A percentile compares a stretch with the other conserved stretches of the same genome.
Conservation (phyloP, 1,140 invertebrate species). For the Chironomus striatipennis region DNA sequence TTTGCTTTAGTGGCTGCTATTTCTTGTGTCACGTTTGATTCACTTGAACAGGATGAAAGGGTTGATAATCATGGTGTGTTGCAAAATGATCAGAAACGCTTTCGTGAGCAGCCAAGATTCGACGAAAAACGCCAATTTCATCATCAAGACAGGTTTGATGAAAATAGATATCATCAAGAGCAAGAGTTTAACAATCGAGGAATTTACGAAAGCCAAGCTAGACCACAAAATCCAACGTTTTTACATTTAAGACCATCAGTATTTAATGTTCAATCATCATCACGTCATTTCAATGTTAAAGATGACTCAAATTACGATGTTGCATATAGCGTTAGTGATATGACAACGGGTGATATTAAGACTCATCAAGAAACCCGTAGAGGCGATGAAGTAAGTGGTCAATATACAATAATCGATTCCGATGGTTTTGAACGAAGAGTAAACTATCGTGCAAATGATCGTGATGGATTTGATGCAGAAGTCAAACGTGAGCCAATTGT, state of each 20-base stretch:
- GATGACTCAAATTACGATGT: not conserved
- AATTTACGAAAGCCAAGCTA: not conserved
- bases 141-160: not conserved
- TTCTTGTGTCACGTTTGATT: not conserved
- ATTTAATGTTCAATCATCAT: not conserved
- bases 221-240: not conserved
- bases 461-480: not conserved
- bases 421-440: constrained; percentile 46
- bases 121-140: not conserved
- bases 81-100: not conserved
- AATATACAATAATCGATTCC: constrained; percentile 49
- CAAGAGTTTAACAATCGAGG: not conserved
- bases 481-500: not conserved
- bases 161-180: not conserved
- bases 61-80: no score
- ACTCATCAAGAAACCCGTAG: constrained; percentile 46
- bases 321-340: constrained; percentile 33
- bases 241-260: not conserved
- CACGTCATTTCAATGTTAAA: not conserved
- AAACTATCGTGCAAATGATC: not conserved
- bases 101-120: not conserved
- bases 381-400: constrained; percentile 48
- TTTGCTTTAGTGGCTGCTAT: not conserved
- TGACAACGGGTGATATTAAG: constrained; percentile 48
- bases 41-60: no score